Evolutionary conservation across 2,113 vertebrate species (phyloP), one percentile per base, ranked within the genome.

Genomic region (Capreolus pygargus): DNA sequence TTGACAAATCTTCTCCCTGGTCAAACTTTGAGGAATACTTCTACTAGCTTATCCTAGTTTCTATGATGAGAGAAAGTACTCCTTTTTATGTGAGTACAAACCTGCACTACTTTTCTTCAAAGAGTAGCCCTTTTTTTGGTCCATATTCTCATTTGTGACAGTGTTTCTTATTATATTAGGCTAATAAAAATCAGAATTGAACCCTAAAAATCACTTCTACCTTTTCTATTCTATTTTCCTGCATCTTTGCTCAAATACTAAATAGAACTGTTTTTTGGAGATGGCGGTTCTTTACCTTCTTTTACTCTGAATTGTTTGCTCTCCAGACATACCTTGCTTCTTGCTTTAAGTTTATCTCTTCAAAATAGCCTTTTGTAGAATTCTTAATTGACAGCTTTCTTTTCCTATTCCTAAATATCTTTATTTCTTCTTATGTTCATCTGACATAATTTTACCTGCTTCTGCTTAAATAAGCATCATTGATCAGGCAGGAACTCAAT

Each of bases 261-360:
- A 76, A 55, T 12, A 64, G n/a, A 52, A 74, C 5, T 89, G 91
- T 83, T 28, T 79, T 89, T 39, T 39, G 33, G 21, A 5, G 28
- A 33, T 55, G 85, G n/a, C 12, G 4, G 25, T 82, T 54, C 47
- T 91, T 57, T 10, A 23, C 64, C 45, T 91, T 45, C 36, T 97
- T 97, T 86, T 47, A 76, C 6, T 91, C 47, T 78, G 79, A 94
- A 83, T 54, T 86, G 33, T 95, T 97, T 98, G 39, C 64, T 84
- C n/a, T 89, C 36, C 14, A 86, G 47, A 58, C 7, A 82, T 85
- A 74, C 9, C 10, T 93, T 54, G 23, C 36, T 93, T 95, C 55
- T 93, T 70, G 45, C 78, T 91, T 97, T 93, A 90, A 84, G 89
- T 57, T 91, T 91, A 21, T 74, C 4, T 83, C 33, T 94, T 96